These are phyloP conservation scores for Lasioglossum vierecki DNA, from an alignment of 2,888 invertebrate species.

Conservation along the genomic window DNA sequence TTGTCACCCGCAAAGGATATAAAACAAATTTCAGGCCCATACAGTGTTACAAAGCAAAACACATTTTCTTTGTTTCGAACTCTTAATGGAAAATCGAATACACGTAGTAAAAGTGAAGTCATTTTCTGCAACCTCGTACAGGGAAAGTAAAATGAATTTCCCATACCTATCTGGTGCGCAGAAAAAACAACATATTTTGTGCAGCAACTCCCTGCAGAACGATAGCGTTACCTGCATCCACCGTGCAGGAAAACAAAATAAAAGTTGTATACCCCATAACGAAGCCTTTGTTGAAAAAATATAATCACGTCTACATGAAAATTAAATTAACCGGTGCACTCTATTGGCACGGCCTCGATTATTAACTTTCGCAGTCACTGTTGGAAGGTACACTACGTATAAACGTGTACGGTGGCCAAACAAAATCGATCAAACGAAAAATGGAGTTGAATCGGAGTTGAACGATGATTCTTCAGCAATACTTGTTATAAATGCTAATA, in stretches of 20 bases:
- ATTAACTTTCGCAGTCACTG: not conserved
- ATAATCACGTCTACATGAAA: not conserved
- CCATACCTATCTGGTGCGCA: not conserved
- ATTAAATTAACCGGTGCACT: not conserved
- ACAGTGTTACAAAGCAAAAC: not conserved
- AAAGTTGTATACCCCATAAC: not conserved
- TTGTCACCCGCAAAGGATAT: not conserved
- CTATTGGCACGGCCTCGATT: not conserved
- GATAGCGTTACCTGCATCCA: not conserved
- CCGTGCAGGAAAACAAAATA: not conserved
- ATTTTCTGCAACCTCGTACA: not conserved
- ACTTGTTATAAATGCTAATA: not conserved
- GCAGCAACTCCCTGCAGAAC: not conserved
- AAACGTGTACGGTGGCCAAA: not conserved
- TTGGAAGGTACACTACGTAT: not conserved
- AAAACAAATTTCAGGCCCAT: not conserved
- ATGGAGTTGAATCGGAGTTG: not conserved
- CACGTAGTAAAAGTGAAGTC: not conserved
- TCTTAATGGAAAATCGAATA: not conserved
- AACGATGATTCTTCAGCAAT: too few species aligned
- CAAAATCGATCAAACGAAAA: not conserved
- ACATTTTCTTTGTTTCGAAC: not conserved
- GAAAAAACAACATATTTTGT: not conserved
- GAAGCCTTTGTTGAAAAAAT: not conserved
- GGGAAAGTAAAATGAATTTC: not conserved